phyloP scores from a whole-genome alignment of 2,888 invertebrate species.

The Lamellibrachia columna region DNA sequence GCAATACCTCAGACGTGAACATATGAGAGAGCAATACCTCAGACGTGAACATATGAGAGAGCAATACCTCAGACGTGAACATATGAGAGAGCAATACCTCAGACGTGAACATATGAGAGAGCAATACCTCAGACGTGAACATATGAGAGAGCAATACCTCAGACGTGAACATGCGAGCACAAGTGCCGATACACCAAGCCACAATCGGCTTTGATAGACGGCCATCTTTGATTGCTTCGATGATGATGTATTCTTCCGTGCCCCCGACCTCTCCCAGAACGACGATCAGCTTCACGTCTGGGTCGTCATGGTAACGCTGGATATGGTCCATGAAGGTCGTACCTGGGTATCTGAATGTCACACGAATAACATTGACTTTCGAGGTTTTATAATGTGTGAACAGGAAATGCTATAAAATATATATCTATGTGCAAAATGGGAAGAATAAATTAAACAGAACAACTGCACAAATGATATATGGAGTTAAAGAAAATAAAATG shows the following conservation, averaged over 20 bases:
- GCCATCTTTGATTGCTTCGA: slow-evolving; percentile 82
- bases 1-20: not conserved
- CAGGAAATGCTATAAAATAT: no score
- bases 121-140: not conserved
- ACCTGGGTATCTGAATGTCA: slow-evolving; percentile 68
- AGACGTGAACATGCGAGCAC: slow-evolving; percentile 69
- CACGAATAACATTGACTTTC: no score
- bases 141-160: slow-evolving; percentile 54
- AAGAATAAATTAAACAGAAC: no score
- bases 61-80: not conserved
- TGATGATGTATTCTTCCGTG: slow-evolving; percentile 96
- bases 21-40: slow-evolving; percentile 35
- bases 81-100: slow-evolving; percentile 36
- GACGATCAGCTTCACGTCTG: slow-evolving; percentile 88
- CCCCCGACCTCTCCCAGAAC: slow-evolving; percentile 98
- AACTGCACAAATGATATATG: no score
- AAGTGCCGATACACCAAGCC: slow-evolving; percentile 97
- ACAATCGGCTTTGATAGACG: slow-evolving; percentile 92
- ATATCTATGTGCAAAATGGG: no score
- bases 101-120: slow-evolving; percentile 35
- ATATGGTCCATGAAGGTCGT: slow-evolving; percentile 98
- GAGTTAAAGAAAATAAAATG: not conserved
- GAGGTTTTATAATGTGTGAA: no score
- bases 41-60: slow-evolving; percentile 34
- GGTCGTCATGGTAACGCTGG: slow-evolving; percentile 78